Evolutionary conservation across 2,888 invertebrate species (phyloP), one percentile per base, ranked within the genome.

Genomic region (Leptopterna dolabrata): DNA sequence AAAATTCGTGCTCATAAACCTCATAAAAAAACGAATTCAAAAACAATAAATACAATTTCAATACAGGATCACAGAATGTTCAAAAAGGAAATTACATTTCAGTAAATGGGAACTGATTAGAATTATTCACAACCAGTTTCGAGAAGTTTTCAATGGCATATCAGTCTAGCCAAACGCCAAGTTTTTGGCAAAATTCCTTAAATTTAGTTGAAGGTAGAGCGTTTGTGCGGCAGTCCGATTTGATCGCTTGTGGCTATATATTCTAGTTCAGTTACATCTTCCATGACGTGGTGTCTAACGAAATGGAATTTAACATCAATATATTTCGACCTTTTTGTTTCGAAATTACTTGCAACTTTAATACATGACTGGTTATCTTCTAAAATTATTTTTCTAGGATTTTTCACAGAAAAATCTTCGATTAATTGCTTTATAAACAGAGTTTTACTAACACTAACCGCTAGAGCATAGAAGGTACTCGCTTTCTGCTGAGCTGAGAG

Each of bases 351-450:
- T 7, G 78, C 78, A 0, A 78, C 45, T 45, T 43, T 78, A 45
- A 78, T 78, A 16, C 78, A 78, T 4, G 78, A 43, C 45, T 78
- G 78, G 27, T 78, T 78, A 45, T 45, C 78, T 14, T 78, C 78
- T 24, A 45, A 78, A 9, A 45, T 45, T 78, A 7, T 4, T 24
- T 45, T 43, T 43, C 13, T 24, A 24, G 43, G 24, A 0, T 45
- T 9, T n/a, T n/a, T n/a, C n/a, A 51, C 4, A 1, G 0, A 16
- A 7, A n/a, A 41, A 45, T 43, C 7, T 24, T 78, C 78, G 19
- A 76, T 7, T 13, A 43, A 6, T 19, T 76, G 41, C 19, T 78
- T 43, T 6, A 78, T 45, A 19, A 78, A 78, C 45, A 78, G 11
- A 13, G 14, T 13, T 45, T 78, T 45, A 78, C 78, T 45, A 24